phyloP scores from a whole-genome alignment of 2,797 vertebrate genomes.

The Margarornis squamiger region DNA sequence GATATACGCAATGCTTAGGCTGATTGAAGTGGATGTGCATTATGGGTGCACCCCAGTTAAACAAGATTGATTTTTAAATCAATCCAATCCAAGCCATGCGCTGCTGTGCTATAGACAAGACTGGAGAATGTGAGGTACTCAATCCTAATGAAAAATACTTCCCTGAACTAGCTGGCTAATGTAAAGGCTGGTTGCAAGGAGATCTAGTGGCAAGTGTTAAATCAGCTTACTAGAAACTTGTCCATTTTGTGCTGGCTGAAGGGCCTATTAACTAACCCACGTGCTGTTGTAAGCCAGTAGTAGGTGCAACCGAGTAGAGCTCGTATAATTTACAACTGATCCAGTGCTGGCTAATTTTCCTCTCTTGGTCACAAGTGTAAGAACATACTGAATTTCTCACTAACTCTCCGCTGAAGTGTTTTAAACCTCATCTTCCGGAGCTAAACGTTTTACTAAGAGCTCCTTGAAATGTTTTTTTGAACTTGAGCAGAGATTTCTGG shows the following conservation, averaged over 20 bases:
- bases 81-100: neutral
- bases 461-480: neutral
- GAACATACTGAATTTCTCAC: neutral
- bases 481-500: neutral
- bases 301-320: neutral
- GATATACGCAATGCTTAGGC: neutral
- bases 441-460: neutral
- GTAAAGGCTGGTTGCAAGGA: neutral
- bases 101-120: neutral
- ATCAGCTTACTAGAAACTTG: neutral
- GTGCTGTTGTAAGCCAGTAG: neutral
- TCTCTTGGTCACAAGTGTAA: neutral
- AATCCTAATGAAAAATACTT: constrained; percentile 20
- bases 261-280: neutral
- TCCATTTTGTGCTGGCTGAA: neutral
- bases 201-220: neutral
- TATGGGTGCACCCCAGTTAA: constrained; percentile 39
- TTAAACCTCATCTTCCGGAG: neutral
- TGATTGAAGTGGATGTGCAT: neutral
- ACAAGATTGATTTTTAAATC: constrained; percentile 48
- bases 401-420: neutral
- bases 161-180: neutral
- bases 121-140: constrained; percentile 5
- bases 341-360: neutral
- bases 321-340: neutral